phyloP scores from a whole-genome alignment of 2,797 vertebrate genomes.

The Erithacus rubecula region DNA sequence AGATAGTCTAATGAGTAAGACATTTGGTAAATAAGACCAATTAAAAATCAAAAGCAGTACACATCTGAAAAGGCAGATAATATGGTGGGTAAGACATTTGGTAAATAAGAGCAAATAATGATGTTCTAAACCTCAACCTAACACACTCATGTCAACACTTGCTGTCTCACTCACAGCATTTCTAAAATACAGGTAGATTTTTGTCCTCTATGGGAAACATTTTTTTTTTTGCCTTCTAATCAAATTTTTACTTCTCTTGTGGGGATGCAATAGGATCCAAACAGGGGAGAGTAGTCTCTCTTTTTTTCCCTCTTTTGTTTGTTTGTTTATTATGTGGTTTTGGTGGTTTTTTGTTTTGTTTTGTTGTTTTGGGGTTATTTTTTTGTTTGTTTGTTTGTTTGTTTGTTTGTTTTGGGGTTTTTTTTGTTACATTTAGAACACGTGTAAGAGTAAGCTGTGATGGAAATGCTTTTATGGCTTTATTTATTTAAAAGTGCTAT shows the following conservation, averaged over 20 bases:
- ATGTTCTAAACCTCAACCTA: conserved; percentile 60
- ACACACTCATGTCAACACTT: conserved; percentile 1
- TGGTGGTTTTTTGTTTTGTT: neutral
- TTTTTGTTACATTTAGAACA: neutral
- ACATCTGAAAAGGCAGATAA: conserved; percentile 78
- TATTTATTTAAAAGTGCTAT: neutral
- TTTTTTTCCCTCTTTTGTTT: rapidly evolving
- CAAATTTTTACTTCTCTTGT: neutral
- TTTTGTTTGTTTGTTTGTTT: neutral
- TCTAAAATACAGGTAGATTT: neutral
- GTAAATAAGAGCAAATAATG: conserved; percentile 72
- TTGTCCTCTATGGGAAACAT: neutral
- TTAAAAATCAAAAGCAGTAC: conserved; percentile 72
- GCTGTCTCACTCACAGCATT: neutral
- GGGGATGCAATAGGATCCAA: neutral
- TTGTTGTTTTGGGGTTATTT: neutral
- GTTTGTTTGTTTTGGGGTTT: neutral
- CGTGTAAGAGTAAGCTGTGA: neutral
- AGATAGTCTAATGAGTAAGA: conserved; percentile 77
- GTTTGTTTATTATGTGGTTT: neutral
- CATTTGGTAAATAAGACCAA: conserved; percentile 77
- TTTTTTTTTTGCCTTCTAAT: neutral
- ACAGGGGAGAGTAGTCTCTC: neutral
- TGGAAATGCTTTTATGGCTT: neutral
- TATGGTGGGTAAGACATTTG: conserved; percentile 74